These are phyloP conservation scores for Danaus plexippus DNA, from an alignment of 1,140 invertebrate genomes.

Conservation along the genomic window DNA sequence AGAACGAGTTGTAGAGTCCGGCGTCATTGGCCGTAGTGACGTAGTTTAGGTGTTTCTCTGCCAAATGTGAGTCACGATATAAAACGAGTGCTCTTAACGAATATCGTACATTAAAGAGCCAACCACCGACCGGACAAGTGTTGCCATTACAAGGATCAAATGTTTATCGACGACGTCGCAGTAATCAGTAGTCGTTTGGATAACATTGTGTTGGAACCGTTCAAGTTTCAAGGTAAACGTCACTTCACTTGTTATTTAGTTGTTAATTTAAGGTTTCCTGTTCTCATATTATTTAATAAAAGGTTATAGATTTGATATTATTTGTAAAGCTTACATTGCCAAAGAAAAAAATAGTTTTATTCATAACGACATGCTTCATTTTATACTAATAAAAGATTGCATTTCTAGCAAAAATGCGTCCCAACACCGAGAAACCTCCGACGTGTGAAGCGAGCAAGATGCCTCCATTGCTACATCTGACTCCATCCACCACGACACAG, in stretches of 20 bases:
- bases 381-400: slow-evolving; percentile 1
- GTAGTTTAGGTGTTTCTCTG: slow-evolving; percentile 40
- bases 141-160: slow-evolving; percentile 22
- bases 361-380: too few species aligned
- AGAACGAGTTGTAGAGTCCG: slow-evolving; percentile 10
- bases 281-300: too few species aligned
- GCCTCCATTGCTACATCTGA: slow-evolving; percentile 50
- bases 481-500: slow-evolving; percentile 39
- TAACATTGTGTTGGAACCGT: slow-evolving; percentile 38
- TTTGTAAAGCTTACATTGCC: too few species aligned
- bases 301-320: too few species aligned
- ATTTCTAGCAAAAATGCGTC: slow-evolving; percentile 56
- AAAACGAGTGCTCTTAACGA: slow-evolving; percentile 34
- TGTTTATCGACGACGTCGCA: slow-evolving; percentile 58
- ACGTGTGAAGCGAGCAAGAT: slow-evolving; percentile 38
- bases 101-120: slow-evolving; percentile 35
- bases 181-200: slow-evolving; percentile 46
- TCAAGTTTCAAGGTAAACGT: slow-evolving; percentile 45
- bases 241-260: slow-evolving; percentile 2
- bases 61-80: slow-evolving; percentile 64
- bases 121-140: slow-evolving; percentile 25
- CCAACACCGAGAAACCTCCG: slow-evolving; percentile 48
- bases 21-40: slow-evolving; percentile 52
- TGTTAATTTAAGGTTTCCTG: not conserved
- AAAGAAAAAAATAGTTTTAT: too few species aligned